Percentiles rank a stretch among this genome's conserved stretches.
These are phyloP conservation scores for Nibea albiflora DNA, from an alignment of 2,113 vertebrate species.

Conservation along the genomic window DNA sequence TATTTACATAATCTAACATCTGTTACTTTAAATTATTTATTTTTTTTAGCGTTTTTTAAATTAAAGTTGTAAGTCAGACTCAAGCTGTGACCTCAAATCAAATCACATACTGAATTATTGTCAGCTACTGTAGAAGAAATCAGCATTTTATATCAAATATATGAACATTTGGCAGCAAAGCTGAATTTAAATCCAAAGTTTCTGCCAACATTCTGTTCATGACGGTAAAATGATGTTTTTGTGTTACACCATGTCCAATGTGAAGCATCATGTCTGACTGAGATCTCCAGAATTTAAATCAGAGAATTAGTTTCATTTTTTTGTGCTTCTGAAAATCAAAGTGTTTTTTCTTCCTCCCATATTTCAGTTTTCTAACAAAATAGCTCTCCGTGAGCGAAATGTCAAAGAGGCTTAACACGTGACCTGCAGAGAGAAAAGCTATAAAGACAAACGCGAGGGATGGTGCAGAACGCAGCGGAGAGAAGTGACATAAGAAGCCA, in stretches of 20 bases:
- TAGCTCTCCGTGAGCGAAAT: neutral
- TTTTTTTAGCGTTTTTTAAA: neutral
- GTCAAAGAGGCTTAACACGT: neutral
- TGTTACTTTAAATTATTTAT: neutral
- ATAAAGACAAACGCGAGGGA: neutral
- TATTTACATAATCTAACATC: conserved; percentile 22
- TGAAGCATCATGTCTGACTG: neutral
- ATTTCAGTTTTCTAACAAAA: conserved; percentile 12
- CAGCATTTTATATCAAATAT: neutral
- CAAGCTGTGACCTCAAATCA: neutral
- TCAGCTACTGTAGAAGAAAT: neutral
- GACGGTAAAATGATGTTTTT: neutral
- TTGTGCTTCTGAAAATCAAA: neutral
- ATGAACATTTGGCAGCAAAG: neutral
- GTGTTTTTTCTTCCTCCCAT: neutral
- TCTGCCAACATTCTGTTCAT: neutral
- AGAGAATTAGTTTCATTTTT: neutral
- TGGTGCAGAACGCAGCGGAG: neutral
- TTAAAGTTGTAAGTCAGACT: no score
- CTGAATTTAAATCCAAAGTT: neutral
- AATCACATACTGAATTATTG: neutral
- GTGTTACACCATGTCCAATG: neutral
- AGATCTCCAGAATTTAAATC: no score
- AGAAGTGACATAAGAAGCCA: no score
- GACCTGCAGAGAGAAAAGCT: neutral